A percentile compares a stretch with the other conserved stretches of the same genome.
phyloP scores from a whole-genome alignment of 1,140 invertebrate species.

The Macrotrachela quadricornifera region DNA sequence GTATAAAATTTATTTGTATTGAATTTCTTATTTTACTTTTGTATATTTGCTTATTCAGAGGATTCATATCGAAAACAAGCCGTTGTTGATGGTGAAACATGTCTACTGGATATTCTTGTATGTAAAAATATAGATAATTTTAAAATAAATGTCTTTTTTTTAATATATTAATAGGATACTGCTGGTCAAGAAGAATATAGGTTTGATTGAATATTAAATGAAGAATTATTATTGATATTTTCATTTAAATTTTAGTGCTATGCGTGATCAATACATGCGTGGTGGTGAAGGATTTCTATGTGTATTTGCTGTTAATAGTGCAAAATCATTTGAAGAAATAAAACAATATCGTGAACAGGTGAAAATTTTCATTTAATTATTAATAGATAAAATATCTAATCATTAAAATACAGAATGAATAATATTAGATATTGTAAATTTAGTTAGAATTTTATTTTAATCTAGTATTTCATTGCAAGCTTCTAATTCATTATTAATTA shows the following conservation, averaged over 20 bases:
- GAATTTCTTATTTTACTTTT: too few species aligned
- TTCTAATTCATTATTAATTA: too few species aligned
- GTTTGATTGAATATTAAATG: conserved; percentile 17
- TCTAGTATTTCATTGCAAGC: too few species aligned
- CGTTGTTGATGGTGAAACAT: conserved; percentile 93
- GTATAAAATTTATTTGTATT: too few species aligned
- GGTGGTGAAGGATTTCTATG: conserved; percentile 86
- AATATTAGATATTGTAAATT: too few species aligned
- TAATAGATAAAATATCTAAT: neutral
- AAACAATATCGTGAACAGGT: conserved; percentile 85
- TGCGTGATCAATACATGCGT: conserved; percentile 92
- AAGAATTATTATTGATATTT: too few species aligned
- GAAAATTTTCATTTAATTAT: neutral
- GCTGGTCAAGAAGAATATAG: conserved; percentile 97
- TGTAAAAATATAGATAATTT: too few species aligned
- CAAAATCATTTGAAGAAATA: conserved; percentile 92
- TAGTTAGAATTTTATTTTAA: too few species aligned
- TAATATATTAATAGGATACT: conserved; percentile 51
- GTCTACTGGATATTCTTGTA: conserved; percentile 73
- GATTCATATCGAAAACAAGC: conserved; percentile 93
- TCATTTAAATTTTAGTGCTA: conserved; percentile 47
- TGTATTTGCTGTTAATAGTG: conserved; percentile 86
- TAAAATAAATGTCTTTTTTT: too few species aligned
- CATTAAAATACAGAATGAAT: too few species aligned
- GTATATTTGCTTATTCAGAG: conserved; percentile 28